Conservation (phyloP, 2,888 invertebrate species). For the Papilio elwesi region DNA sequence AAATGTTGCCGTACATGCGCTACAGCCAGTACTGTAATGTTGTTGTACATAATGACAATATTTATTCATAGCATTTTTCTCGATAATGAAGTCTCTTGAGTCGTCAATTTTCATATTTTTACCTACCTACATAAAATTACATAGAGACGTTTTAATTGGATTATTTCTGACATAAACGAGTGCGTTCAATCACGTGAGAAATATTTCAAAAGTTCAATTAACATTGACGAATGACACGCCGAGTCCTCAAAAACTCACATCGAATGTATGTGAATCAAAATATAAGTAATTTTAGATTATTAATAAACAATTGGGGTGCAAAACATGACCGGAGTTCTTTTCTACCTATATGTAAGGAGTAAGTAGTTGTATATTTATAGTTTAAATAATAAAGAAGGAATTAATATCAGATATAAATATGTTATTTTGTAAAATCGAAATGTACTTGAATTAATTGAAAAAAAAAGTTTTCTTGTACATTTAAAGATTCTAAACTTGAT, state of each 20-base stretch:
- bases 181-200: conserved; percentile 7
- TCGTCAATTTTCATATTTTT: background rate
- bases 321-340: too few species aligned
- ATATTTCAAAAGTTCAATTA: conserved; percentile 32
- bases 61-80: background rate
- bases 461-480: conserved; percentile 3
- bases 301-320: background rate
- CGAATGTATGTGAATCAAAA: conserved; percentile 1
- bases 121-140: too few species aligned
- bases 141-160: conserved; percentile 12
- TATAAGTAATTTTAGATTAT: background rate
- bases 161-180: background rate
- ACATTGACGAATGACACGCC: conserved; percentile 16
- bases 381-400: too few species aligned
- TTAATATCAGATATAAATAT: too few species aligned
- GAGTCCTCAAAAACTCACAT: conserved; percentile 10
- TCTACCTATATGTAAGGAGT: too few species aligned
- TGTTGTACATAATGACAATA: too few species aligned
- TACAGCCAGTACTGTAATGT: too few species aligned
- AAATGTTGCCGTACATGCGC: too few species aligned
- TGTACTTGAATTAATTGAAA: background rate
- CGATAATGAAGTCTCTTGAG: background rate
- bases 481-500: conserved; percentile 18
- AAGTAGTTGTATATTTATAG: too few species aligned
- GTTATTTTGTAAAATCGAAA: too few species aligned